A percentile compares a stretch with the other conserved stretches of the same genome.
Evolutionary conservation across 2,888 invertebrate species (phyloP).

Genomic region (Drosophila robusta): DNA sequence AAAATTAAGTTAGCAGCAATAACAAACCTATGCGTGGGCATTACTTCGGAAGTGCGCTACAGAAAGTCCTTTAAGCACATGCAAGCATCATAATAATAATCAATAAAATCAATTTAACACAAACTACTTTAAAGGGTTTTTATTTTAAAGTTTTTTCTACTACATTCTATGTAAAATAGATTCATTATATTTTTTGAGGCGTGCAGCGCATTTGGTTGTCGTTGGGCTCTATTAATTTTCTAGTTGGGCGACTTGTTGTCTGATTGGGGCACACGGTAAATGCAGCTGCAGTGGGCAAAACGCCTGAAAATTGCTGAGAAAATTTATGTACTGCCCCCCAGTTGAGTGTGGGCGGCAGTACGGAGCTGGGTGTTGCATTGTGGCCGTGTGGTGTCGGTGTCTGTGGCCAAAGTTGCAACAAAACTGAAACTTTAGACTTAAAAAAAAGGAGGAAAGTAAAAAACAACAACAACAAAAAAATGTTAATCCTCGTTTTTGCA

Average conservation of each 20-base stretch:
- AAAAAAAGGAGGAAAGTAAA: not conserved
- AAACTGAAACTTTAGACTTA: slow-evolving; percentile 71
- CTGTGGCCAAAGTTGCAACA: slow-evolving; percentile 78
- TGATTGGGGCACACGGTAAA: slow-evolving; percentile 45
- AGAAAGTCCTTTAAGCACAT: not conserved
- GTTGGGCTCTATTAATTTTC: slow-evolving; percentile 8
- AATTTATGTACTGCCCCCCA: slow-evolving; percentile 65
- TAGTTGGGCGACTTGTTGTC: slow-evolving; percentile 41
- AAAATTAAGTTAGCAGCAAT: not conserved
- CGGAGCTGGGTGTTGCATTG: slow-evolving; percentile 28
- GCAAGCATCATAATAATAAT: not conserved
- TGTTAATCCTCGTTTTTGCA: slow-evolving; percentile 52
- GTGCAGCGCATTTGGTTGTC: slow-evolving; percentile 19
- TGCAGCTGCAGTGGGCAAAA: slow-evolving; percentile 32
- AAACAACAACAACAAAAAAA: slow-evolving; percentile 1
- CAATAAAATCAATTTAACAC: not conserved
- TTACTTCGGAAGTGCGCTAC: slow-evolving; percentile 1
- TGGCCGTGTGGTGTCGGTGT: slow-evolving; percentile 51
- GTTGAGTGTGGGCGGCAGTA: slow-evolving; percentile 32
- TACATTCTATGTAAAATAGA: not conserved
- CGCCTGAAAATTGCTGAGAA: slow-evolving; percentile 50
- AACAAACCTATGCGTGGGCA: slow-evolving; percentile 10
- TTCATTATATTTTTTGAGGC: not conserved
- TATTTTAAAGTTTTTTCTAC: too few species aligned
- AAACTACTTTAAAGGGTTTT: not conserved